Conservation (phyloP, 2,797 vertebrate genomes). For the Catamblyrhynchus diadema region DNA sequence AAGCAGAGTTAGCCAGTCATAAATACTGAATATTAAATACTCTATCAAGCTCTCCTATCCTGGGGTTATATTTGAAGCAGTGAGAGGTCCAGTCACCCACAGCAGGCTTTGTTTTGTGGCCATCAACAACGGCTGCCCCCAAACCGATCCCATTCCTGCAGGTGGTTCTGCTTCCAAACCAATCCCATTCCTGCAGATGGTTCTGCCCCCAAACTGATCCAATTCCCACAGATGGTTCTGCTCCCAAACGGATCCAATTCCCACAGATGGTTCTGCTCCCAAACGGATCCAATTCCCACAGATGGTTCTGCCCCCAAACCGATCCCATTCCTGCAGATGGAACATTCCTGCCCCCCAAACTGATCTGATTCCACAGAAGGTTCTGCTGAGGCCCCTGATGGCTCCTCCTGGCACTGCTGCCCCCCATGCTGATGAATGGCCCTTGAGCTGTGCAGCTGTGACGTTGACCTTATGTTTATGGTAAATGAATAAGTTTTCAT, state of each 20-base stretch:
- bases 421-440: accelerated
- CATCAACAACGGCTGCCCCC: accelerated
- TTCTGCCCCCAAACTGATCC: accelerated
- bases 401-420: accelerated
- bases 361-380: no score
- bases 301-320: accelerated
- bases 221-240: accelerated
- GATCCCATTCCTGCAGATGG: accelerated
- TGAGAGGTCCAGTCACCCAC: background rate
- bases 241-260: accelerated
- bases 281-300: accelerated
- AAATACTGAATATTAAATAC: background rate
- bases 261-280: background rate
- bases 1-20: background rate
- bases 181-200: accelerated
- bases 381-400: background rate
- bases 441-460: background rate
- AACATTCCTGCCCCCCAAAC: no score
- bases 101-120: background rate
- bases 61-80: background rate
- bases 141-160: accelerated
- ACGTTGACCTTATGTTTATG: background rate
- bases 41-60: background rate
- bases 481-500: background rate
- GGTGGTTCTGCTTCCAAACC: no score